Conservation (phyloP, 1,140 invertebrate species). For the Hypsibius dujardini region DNA sequence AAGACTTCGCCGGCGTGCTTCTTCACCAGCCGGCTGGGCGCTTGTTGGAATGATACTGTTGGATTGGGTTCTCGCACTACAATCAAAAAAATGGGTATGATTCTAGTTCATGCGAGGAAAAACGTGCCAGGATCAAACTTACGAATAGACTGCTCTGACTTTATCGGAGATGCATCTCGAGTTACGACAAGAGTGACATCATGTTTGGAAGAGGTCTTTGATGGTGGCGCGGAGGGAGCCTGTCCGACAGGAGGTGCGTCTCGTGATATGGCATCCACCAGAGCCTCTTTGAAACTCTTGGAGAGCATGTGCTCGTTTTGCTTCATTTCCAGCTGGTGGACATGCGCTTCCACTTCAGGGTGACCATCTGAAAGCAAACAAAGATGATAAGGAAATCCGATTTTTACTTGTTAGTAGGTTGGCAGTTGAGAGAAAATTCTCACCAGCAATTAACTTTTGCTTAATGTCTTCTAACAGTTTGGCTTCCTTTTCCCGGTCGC, state of each 20-base stretch:
- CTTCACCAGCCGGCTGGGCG: neutral
- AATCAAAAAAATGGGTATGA: no score
- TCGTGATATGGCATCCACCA: no score
- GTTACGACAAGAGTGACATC: neutral
- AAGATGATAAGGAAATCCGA: no score
- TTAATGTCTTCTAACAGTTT: conserved; percentile 10
- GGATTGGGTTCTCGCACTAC: neutral
- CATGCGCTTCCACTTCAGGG: conserved; percentile 3
- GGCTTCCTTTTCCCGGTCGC: neutral
- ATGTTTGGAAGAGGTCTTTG: neutral
- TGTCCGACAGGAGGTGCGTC: no score
- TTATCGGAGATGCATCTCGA: neutral
- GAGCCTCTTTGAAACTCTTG: neutral
- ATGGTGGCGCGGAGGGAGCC: neutral
- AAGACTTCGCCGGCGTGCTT: conserved; percentile 1
- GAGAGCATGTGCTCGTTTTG: neutral
- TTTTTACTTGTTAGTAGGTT: no score
- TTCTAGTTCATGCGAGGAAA: no score
- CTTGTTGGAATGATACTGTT: conserved; percentile 13
- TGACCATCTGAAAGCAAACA: no score
- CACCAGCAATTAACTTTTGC: neutral
- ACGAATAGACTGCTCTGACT: neutral
- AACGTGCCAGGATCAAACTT: neutral
- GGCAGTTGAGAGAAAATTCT: no score
- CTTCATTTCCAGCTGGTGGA: neutral